Base-by-base conservation (phyloP, 2,888 invertebrate genomes). In the Pimpla rufipes region DNA sequence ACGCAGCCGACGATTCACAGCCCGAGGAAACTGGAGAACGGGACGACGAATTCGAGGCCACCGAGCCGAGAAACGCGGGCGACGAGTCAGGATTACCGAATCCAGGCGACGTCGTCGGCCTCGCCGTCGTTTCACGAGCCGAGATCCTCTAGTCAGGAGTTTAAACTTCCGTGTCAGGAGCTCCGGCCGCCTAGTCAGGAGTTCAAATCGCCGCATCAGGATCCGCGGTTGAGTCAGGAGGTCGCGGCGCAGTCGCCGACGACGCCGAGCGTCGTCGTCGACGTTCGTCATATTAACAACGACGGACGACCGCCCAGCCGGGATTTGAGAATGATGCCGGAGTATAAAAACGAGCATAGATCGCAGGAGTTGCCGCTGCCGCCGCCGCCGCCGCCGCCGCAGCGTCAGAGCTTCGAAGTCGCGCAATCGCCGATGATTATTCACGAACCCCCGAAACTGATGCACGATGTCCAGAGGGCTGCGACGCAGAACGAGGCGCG, bases 171-270 rank as follows among this genome's bases (percentile, higher is more conserved):
- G 16, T 74, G 85, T 7, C 88, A 87, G 66, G 90, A 90, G 35
- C 21, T 88, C 23, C 87, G 89, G 66, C 85, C 90, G n/a, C 86
- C 88, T n/a, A 88, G 86, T 70, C 86, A 86, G 11, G 90, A 91
- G 37, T 89, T 88, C 64, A 90, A 90, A 70, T 85, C 85, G 0
- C 75, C 86, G 16, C 79, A 78, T 55, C 84, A 86, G 6, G 90
- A 90, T 57, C 47, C 78, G 42, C 84, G 88, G 37, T 57, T 84
- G 1, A 79, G 64, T 47, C 88, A 86, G 50, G 88, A 88, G 7
- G 70, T 87, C 21, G n/a, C 16, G 35, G 35, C 37, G 8, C 16
- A n/a, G 45, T 0, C 42, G 1, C 2, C 11, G 7, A 1, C 40
- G 16, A n/a, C 47, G 21, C 35, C 62, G 7, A 21, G 47, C 35